Evolutionary conservation across 2,797 vertebrate genomes (phyloP), one percentile per base, ranked within the genome.

Genomic region (Neomorphus geoffroyi): DNA sequence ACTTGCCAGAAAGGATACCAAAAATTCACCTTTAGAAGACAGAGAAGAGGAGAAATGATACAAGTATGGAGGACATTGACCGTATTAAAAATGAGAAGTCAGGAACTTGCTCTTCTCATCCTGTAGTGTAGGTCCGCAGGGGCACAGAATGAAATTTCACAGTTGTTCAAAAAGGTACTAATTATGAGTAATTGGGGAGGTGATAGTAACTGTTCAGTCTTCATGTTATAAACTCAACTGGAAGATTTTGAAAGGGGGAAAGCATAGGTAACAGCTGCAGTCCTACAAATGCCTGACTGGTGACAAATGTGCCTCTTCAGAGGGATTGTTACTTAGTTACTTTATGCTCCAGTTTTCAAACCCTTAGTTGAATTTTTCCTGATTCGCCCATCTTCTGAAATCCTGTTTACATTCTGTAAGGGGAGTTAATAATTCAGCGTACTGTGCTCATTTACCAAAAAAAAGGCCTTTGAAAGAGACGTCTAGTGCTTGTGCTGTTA

Each of bases 351-450:
- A 87, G 60, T 91, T 95, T 91, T 85, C 64, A 61, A 27, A 92
- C 61, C 87, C 18, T 57, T 71, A 62, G 16, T 96, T 95, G 48
- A 80, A 43, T 73, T 84, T 80, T 84, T 84, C 7, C 24, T 84
- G 64, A 81, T 94, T 90, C 50, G 58, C 88, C 39, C 53, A 46
- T 72, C 58, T 71, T 92, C 75, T 95, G 74, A 91, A 91, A 92
- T 87, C 50, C 51, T 95, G 64, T 96, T 96, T 96, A 64, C 28
- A 16, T 91, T 94, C 60, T 89, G 7, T 71, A 91, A 90, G 56
- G 27, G 60, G 58, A 96, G 67, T 91, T 87, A 89, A 85, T 87
- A 93, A 96, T 93, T 92, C 74, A 91, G 71, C 50, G 43, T 62
- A 41, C 86, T 84, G 39, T 85, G 85, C 67, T 94, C 21, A 79